Percentiles rank a stretch among this genome's conserved stretches.
These are phyloP conservation scores for Pogonomyrmex barbatus DNA, from an alignment of 1,140 invertebrate genomes.

Conservation along the genomic window DNA sequence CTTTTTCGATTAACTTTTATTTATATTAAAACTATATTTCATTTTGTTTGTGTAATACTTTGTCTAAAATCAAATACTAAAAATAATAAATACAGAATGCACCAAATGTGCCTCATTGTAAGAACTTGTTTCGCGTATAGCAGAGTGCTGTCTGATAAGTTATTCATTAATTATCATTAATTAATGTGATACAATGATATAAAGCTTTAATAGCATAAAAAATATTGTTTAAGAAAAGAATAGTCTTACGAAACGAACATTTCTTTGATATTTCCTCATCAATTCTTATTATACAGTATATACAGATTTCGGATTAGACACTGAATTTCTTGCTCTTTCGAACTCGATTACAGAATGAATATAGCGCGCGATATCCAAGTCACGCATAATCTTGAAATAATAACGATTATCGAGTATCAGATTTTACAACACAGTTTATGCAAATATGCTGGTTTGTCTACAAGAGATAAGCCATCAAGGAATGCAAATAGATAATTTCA, in stretches of 20 bases:
- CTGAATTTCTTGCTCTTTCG: constrained; percentile 3
- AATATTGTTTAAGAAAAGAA: constrained; percentile 44
- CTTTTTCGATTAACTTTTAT: constrained; percentile 39
- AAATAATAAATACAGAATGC: constrained; percentile 54
- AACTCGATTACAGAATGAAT: constrained; percentile 3
- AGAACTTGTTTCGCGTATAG: constrained; percentile 11
- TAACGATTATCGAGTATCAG: background rate
- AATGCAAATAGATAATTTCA: constrained; percentile 36
- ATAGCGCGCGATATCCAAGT: constrained; percentile 2
- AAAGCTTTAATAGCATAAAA: constrained; percentile 52
- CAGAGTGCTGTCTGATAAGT: constrained; percentile 5
- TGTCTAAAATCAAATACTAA: constrained; percentile 47
- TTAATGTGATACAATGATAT: constrained; percentile 21
- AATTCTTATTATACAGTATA: constrained; percentile 45
- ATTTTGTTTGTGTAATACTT: constrained; percentile 44
- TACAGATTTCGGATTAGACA: constrained; percentile 43
- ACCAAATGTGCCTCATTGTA: background rate
- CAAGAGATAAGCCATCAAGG: constrained; percentile 19
- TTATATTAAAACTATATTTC: constrained; percentile 62
- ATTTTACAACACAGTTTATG: constrained; percentile 4
- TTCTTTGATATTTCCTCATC: constrained; percentile 46
- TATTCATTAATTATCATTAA: constrained; percentile 3
- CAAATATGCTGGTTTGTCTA: background rate
- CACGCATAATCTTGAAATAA: constrained; percentile 1
- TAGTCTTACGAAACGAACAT: constrained; percentile 32